Evolutionary conservation across 2,888 invertebrate species (phyloP).

Genomic region (Hypercompe scribonia): DNA sequence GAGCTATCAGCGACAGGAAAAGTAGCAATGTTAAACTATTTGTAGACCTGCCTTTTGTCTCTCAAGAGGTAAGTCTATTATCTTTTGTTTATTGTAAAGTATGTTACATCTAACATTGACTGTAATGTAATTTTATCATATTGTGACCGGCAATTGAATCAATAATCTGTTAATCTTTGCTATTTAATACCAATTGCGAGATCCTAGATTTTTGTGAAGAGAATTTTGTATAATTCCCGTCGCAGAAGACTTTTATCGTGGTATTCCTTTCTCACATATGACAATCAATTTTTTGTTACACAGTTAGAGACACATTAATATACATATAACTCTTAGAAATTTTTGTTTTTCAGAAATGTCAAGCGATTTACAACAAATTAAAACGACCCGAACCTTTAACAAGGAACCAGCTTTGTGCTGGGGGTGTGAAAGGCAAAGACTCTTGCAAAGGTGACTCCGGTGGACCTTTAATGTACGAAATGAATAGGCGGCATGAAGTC

Average conservation of each 20-base stretch:
- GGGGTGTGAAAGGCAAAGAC: constrained; percentile 85
- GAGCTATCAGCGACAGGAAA: constrained; percentile 46
- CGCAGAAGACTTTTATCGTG: too few species aligned
- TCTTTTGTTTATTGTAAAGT: background rate
- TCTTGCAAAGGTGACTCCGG: constrained; percentile 89
- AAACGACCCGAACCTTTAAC: constrained; percentile 36
- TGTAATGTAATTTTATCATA: too few species aligned
- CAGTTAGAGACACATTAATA: too few species aligned
- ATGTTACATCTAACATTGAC: too few species aligned
- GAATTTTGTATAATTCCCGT: too few species aligned
- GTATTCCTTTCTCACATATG: too few species aligned
- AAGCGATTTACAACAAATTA: constrained; percentile 48
- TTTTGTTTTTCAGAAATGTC: constrained; percentile 53
- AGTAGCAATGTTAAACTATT: constrained; percentile 59
- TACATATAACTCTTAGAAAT: background rate
- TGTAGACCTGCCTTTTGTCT: constrained; percentile 52
- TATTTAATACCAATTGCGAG: too few species aligned
- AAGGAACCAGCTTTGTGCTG: constrained; percentile 84
- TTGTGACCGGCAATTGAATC: too few species aligned
- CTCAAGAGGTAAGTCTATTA: constrained; percentile 1
- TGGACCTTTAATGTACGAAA: constrained; percentile 86
- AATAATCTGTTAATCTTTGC: too few species aligned
- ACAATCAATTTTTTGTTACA: too few species aligned
- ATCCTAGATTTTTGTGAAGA: too few species aligned
- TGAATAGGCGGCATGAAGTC: constrained; percentile 55